Base-by-base conservation (phyloP, 2,797 vertebrate genomes). In the Ceryle rudis region DNA sequence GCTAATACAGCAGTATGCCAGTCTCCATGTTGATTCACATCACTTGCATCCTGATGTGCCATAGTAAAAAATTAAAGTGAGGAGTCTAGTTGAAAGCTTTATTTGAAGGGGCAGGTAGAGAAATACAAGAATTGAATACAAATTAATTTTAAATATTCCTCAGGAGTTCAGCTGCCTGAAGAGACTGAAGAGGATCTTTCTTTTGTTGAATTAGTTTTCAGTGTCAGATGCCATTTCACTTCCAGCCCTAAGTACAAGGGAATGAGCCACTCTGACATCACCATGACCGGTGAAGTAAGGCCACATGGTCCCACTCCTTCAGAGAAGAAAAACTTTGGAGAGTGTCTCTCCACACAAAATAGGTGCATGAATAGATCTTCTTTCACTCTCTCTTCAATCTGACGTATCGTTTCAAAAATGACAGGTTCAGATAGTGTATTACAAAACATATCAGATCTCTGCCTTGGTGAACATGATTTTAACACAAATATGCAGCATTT, bases 401-500 rank as follows among this genome's bases (percentile, higher is more conserved):
- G 85, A 87, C 0, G 1, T 75, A 81, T 89, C 28, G 54, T 93
- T 95, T 95, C 0, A 83, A 73, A 95, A 92, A 77, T 93, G 96
- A 94, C 96, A 97, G 57, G 57, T 87, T 96, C 93, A 89, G 71
- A 57, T 77, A 90, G 39, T 62, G 42, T 90, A 90, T 89, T 92
- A 65, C 88, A 95, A 91, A 96, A 95, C 86, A 93, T 78, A 89
- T 95, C 88, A 96, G 67, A 84, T 64, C 64, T 69, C 87, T 95
- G 82, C 66, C 85, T 93, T 61, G 29, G 55, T 96, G 93, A 90
- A 71, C 79, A 47, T 46, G 78, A 89, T 86, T 97, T 88, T 90
- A 89, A 73, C 78, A 95, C 83, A 97, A 95, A 96, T 91, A 93
- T 67, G 67, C 65, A 93, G 90, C 88, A 78, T 94, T 96, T 81